Conservation (phyloP, 2,797 vertebrate species). For the Catostomus latipinnis region DNA sequence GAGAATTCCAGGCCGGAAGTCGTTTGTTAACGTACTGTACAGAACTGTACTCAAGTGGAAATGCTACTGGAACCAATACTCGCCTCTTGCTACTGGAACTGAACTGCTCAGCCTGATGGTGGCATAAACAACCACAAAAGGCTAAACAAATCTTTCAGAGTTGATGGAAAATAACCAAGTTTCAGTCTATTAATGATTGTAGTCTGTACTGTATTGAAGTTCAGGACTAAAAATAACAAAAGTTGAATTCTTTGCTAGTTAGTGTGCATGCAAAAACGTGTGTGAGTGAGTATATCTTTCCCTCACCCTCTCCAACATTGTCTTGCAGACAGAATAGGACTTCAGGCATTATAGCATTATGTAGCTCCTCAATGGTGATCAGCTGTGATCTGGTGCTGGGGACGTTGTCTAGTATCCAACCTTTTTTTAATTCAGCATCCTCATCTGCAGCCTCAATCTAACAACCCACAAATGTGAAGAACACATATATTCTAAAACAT, state of each 20-base stretch:
- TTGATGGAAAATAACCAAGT: neutral
- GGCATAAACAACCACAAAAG: neutral
- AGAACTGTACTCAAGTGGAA: no score
- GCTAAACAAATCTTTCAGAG: neutral
- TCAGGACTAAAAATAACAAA: no score
- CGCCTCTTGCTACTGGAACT: no score
- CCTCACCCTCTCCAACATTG: slow-evolving; percentile 78
- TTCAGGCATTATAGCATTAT: slow-evolving; percentile 79
- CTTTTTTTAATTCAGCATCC: slow-evolving; percentile 71
- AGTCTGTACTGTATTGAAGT: no score
- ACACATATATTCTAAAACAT: neutral
- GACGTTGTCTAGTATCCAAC: slow-evolving; percentile 94
- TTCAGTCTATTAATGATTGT: no score
- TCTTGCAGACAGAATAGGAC: slow-evolving; percentile 83
- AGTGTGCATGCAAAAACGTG: neutral
- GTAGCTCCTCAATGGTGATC: slow-evolving; percentile 70
- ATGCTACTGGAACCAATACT: no score
- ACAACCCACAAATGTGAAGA: slow-evolving; percentile 19
- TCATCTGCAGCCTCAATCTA: slow-evolving; percentile 75
- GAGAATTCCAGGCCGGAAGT: no score
- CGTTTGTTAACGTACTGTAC: no score
- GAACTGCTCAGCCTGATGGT: no score
- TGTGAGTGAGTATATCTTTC: neutral
- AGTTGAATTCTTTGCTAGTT: neutral
- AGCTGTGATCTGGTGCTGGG: slow-evolving; percentile 77